Conservation (phyloP, 2,888 invertebrate species). For the Diloba caeruleocephala region DNA sequence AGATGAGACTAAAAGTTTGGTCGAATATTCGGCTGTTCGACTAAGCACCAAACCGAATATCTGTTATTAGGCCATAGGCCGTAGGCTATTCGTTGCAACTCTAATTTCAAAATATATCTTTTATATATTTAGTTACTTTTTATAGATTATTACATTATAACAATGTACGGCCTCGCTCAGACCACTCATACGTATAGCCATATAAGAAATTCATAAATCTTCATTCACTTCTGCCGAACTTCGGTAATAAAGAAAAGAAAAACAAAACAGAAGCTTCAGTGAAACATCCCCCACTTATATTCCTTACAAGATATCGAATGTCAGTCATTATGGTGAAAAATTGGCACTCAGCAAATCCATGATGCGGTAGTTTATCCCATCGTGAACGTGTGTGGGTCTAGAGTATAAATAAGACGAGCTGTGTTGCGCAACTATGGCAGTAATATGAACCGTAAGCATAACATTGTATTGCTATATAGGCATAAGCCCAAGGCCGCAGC, state of each 20-base stretch:
- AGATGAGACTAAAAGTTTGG: no score
- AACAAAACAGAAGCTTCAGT: not conserved
- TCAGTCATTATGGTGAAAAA: slow-evolving; percentile 1
- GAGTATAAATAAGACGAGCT: not conserved
- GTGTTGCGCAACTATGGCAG: no score
- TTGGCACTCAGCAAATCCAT: not conserved
- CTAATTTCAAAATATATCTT: no score
- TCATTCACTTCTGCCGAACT: slow-evolving; percentile 26
- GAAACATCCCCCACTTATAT: not conserved
- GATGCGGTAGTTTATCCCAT: not conserved
- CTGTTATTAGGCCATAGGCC: no score
- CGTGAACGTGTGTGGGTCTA: not conserved
- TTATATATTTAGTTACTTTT: no score
- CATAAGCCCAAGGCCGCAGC: no score
- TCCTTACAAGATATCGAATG: not conserved
- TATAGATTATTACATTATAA: no score
- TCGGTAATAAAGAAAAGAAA: slow-evolving; percentile 11
- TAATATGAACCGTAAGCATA: no score
- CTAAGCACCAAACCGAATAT: no score
- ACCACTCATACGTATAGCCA: slow-evolving; percentile 7
- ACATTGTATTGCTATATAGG: no score
- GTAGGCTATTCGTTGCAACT: no score
- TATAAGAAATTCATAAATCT: slow-evolving; percentile 40
- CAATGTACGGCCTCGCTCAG: slow-evolving; percentile 2
- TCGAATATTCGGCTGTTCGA: no score